Evolutionary conservation across 2,888 invertebrate species (phyloP).

Genomic region (Sisyra nigra): DNA sequence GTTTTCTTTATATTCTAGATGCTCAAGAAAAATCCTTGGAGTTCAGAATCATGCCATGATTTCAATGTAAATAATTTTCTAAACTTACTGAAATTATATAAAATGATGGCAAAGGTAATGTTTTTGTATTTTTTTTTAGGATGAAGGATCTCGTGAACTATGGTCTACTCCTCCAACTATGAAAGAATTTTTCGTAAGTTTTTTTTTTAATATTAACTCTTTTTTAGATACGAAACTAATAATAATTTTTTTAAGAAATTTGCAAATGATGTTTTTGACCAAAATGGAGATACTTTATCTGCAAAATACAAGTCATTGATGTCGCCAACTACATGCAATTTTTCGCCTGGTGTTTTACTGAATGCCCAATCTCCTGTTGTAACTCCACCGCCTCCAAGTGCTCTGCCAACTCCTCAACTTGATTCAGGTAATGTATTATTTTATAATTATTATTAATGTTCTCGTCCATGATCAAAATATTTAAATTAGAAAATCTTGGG

Average conservation of each 20-base stretch:
- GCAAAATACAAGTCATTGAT: conserved; percentile 21
- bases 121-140: neutral
- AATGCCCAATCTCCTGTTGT: conserved; percentile 15
- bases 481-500: too few relatives aligned
- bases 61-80: neutral
- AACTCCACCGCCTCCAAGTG: conserved; percentile 22
- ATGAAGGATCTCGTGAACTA: neutral
- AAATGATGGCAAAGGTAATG: too few relatives aligned
- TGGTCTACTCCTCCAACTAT: conserved; percentile 2
- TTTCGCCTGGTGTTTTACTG: conserved; percentile 17
- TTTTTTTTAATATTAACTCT: neutral
- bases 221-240: conserved; percentile 9
- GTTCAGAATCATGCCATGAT: too few relatives aligned
- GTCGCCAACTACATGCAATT: conserved; percentile 22
- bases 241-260: conserved; percentile 17
- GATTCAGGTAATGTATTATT: neutral
- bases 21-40: too few relatives aligned
- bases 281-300: conserved; percentile 21
- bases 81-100: too few relatives aligned
- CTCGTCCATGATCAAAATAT: too few relatives aligned
- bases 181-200: conserved; percentile 2
- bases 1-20: too few relatives aligned
- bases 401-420: conserved; percentile 25
- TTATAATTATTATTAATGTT: too few relatives aligned
- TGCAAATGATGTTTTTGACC: conserved; percentile 22